Evolutionary conservation across 2,113 vertebrate genomes (phyloP).

Genomic region (Aplodontia rufa): DNA sequence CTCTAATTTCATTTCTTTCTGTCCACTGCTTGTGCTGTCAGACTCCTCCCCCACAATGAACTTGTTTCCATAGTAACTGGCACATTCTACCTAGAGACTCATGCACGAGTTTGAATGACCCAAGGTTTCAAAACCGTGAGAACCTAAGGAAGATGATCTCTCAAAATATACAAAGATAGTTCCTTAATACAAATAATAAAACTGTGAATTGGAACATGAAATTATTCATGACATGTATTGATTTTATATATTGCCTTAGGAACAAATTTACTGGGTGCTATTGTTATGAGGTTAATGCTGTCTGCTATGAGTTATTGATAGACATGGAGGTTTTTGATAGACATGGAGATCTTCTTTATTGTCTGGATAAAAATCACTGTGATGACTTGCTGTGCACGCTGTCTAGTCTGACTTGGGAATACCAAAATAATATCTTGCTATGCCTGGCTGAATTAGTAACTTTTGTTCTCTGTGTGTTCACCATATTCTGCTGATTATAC

Average conservation of each 20-base stretch:
- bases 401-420: conserved; percentile 1
- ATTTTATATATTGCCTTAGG: conserved; percentile 5
- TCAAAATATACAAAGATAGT: conserved; percentile 18
- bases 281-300: background rate
- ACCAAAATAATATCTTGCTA: background rate
- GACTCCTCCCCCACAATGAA: conserved; percentile 65
- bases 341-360: background rate
- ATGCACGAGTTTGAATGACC: conserved; percentile 55
- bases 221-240: background rate
- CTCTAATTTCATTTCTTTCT: conserved; percentile 61
- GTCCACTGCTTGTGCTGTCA: conserved; percentile 45
- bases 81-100: conserved; percentile 45
- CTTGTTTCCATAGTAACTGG: conserved; percentile 72
- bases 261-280: conserved; percentile 22
- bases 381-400: conserved; percentile 10
- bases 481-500: background rate
- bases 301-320: background rate
- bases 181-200: conserved; percentile 40
- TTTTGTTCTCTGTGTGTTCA: conserved; percentile 20
- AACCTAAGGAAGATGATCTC: conserved; percentile 49
- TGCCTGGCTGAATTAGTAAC: background rate
- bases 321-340: conserved; percentile 34
- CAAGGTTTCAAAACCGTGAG: conserved; percentile 57
- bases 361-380: background rate
- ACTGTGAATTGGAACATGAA: background rate